These are phyloP conservation scores for Platycercus adscitus DNA, from an alignment of 2,113 vertebrate species.

Conservation along the genomic window DNA sequence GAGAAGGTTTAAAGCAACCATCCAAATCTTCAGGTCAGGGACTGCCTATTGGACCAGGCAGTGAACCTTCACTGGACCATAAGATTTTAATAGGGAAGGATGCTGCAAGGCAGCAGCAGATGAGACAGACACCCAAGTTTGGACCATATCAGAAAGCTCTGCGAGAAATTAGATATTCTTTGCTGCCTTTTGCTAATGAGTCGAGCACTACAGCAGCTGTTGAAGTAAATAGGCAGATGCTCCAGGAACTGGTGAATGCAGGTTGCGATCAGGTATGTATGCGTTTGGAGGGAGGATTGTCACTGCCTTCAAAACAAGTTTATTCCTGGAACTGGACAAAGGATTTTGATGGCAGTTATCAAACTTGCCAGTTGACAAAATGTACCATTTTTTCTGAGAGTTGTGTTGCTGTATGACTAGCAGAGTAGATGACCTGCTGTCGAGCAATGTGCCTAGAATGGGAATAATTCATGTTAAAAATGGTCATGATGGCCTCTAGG, in stretches of 20 bases:
- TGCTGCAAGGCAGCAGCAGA: slow-evolving; percentile 87
- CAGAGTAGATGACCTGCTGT: background rate
- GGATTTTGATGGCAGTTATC: background rate
- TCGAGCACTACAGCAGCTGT: slow-evolving; percentile 78
- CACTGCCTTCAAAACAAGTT: background rate
- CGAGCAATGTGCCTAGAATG: background rate
- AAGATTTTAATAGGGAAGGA: slow-evolving; percentile 87
- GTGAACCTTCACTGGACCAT: slow-evolving; percentile 80
- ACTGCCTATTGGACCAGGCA: slow-evolving; percentile 77
- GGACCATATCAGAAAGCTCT: slow-evolving; percentile 96
- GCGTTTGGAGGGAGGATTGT: background rate
- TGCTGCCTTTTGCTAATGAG: slow-evolving; percentile 95
- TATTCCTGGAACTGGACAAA: background rate
- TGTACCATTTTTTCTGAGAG: background rate
- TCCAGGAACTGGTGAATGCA: slow-evolving; percentile 94
- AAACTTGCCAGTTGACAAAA: background rate
- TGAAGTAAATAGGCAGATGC: slow-evolving; percentile 96
- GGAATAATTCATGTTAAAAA: background rate
- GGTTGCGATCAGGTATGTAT: slow-evolving; percentile 93
- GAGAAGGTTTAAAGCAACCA: slow-evolving; percentile 96
- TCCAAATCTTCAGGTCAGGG: slow-evolving; percentile 89
- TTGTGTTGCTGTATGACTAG: background rate
- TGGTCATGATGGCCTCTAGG: background rate
- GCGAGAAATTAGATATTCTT: slow-evolving; percentile 94
- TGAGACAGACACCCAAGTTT: slow-evolving; percentile 90